A percentile compares a stretch with the other conserved stretches of the same genome.
These are phyloP conservation scores for Brevimyrus niger DNA, from an alignment of 2,113 vertebrate genomes.

Conservation along the genomic window DNA sequence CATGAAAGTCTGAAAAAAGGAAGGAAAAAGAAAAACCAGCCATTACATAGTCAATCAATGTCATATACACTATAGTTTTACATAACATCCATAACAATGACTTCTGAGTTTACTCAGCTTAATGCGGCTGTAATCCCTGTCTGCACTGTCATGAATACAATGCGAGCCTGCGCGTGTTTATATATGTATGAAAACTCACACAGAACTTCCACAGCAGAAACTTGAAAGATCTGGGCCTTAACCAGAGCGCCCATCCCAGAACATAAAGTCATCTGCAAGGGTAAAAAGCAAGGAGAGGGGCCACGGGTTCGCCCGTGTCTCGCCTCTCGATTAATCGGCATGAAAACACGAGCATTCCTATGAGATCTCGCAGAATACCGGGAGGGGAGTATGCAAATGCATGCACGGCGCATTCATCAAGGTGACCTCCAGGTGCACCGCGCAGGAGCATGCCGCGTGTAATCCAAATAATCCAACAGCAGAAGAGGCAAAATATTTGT, in stretches of 20 bases:
- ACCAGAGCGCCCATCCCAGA: neutral
- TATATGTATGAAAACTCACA: neutral
- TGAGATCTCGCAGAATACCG: neutral
- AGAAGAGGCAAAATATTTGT: neutral
- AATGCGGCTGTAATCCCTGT: neutral
- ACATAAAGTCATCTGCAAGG: neutral
- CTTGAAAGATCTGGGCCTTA: neutral
- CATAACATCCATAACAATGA: conserved; percentile 7
- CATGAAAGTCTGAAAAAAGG: neutral
- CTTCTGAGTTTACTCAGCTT: conserved; percentile 4
- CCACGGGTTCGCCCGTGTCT: too few relatives aligned
- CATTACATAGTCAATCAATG: conserved; percentile 13
- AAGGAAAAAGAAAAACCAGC: neutral
- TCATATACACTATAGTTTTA: conserved; percentile 14
- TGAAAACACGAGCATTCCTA: neutral
- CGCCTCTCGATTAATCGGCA: neutral
- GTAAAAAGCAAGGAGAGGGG: neutral
- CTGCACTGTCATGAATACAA: neutral
- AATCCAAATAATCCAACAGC: neutral
- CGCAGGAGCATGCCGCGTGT: neutral
- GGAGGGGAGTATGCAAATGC: neutral
- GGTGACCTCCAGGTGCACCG: neutral
- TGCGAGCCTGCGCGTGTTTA: neutral
- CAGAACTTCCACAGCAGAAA: neutral
- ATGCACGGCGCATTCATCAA: neutral